Percentiles rank a stretch among this genome's conserved stretches.
These are phyloP conservation scores for Macrobrachium rosenbergii DNA, from an alignment of 1,140 invertebrate species.

Conservation along the genomic window DNA sequence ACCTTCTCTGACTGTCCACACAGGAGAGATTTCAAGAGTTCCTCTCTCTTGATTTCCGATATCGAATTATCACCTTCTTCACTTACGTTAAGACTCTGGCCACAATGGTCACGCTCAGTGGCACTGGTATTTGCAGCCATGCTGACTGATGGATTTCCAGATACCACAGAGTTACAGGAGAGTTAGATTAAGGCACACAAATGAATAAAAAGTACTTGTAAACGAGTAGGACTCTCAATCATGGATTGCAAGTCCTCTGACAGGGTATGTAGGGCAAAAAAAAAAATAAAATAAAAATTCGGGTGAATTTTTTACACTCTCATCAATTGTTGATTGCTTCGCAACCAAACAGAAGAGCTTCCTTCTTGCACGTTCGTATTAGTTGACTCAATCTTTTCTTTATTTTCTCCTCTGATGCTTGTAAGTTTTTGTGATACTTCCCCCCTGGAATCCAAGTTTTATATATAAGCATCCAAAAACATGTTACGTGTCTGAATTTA, in stretches of 20 bases:
- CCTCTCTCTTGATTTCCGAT: neutral
- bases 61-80: too few species aligned
- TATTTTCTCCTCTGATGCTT: too few species aligned
- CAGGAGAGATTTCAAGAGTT: neutral
- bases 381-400: too few species aligned
- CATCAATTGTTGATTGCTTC: neutral
- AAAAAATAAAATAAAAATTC: neutral
- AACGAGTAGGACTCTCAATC: neutral
- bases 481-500: slow-evolving; percentile 3
- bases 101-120: too few species aligned
- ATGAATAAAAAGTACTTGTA: slow-evolving; percentile 9
- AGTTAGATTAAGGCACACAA: slow-evolving; percentile 2
- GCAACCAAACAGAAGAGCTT: too few species aligned
- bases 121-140: too few species aligned
- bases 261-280: neutral
- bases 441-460: neutral
- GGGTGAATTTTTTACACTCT: slow-evolving; percentile 1
- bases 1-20: neutral
- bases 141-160: too few species aligned
- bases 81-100: too few species aligned
- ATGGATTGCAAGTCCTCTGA: slow-evolving; percentile 23
- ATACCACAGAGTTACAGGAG: neutral
- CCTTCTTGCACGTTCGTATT: too few species aligned
- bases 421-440: neutral
- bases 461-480: neutral